Evolutionary conservation across 2,888 invertebrate species (phyloP).

Genomic region (Creontiades dilutus): DNA sequence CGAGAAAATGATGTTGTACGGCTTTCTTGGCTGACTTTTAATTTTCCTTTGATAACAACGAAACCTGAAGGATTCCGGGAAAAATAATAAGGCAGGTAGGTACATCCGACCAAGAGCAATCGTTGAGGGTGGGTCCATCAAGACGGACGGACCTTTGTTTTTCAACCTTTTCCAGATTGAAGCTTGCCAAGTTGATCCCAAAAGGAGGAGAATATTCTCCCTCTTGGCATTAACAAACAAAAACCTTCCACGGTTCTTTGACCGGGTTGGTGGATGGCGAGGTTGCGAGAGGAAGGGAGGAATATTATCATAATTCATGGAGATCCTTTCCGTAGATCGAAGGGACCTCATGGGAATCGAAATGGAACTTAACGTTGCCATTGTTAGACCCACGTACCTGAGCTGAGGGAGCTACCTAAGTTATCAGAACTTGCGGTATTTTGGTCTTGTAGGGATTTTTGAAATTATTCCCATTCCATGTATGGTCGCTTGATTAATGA

Average conservation of each 20-base stretch:
- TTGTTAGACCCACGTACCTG: slow-evolving; percentile 36
- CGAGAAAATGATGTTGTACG: slow-evolving; percentile 15
- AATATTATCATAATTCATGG: slow-evolving; percentile 69
- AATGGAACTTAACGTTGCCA: slow-evolving; percentile 61
- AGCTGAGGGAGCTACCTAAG: not conserved
- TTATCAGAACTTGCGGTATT: slow-evolving; percentile 26
- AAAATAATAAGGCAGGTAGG: slow-evolving; percentile 52
- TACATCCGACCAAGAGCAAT: not conserved
- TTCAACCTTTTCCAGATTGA: slow-evolving; percentile 65
- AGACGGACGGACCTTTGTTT: slow-evolving; percentile 55
- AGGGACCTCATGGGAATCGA: slow-evolving; percentile 67
- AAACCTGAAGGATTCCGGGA: slow-evolving; percentile 22
- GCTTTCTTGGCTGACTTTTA: slow-evolving; percentile 25
- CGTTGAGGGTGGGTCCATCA: not conserved
- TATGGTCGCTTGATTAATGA: not conserved
- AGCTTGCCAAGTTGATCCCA: slow-evolving; percentile 36
- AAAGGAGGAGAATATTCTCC: slow-evolving; percentile 19
- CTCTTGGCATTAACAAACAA: slow-evolving; percentile 54
- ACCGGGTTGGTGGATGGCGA: not conserved
- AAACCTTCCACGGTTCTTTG: slow-evolving; percentile 44
- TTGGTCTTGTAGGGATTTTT: not conserved
- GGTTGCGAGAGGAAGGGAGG: not conserved
- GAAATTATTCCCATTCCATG: slow-evolving; percentile 10
- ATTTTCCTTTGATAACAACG: slow-evolving; percentile 37
- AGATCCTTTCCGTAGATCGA: slow-evolving; percentile 57